Base-by-base conservation (phyloP, 2,797 vertebrate genomes). In the Choloepus didactylus region DNA sequence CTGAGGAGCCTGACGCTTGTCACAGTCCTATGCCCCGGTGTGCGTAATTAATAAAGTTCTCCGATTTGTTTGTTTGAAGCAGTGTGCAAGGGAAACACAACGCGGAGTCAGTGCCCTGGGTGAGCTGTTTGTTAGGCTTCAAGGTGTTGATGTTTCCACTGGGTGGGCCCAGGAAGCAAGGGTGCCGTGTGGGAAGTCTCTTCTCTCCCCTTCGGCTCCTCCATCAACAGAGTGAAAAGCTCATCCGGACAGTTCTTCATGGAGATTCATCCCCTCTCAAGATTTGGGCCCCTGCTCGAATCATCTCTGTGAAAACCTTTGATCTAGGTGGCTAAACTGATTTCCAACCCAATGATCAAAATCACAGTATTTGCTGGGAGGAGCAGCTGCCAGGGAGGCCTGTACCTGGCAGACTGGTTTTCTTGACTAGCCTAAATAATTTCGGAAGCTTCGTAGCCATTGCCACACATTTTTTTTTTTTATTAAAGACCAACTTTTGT, bases 11-110 rank as follows among this genome's bases (percentile, higher is more conserved):
- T 12, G 25, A 11, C 3, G 90, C 81, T 70, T 8, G 31, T 81
- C 76, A 66, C 31, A 54, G 90, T 35, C 29, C 1, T 5, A 6
- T 25, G 93, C 83, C 95, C 95, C 95, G 70, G 94, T 89, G 95
- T 49, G 94, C 80, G 69, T 83, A 69, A 85, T 96, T 96, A 95
- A 85, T 92, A 38, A 83, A 79, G 72, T 85, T 89, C 54, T 75
- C 66, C 0, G 15, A 31, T 85, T 87, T 98, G 97, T 95, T 97
- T 96, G 79, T 95, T 80, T 91, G 95, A 91, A 89, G 49, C 84
- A 64, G 94, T 82, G 41, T 95, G 87, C 94, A 38, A 8, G 88
- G 96, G 94, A 95, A 82, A 83, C 19, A 25, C 44, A 27, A 16
- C 10, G 80, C 79, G 79, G 84, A 87, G 23, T 86, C 64, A 21